These are phyloP conservation scores for Baronia brevicornis DNA, from an alignment of 2,888 invertebrate species.

Conservation along the genomic window DNA sequence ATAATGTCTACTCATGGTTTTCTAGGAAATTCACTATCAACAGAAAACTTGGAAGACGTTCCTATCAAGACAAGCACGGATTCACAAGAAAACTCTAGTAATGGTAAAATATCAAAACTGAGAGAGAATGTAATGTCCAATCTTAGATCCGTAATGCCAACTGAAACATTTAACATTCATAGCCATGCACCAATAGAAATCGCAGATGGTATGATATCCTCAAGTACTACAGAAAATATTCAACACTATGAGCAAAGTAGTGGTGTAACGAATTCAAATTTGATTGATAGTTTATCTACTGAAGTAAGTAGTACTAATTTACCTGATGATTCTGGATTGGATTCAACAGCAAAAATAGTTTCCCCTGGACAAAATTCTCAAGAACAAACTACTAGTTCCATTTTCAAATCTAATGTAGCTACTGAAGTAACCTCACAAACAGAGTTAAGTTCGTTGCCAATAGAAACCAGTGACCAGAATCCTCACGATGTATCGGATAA, in stretches of 20 bases:
- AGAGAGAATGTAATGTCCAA: conserved; percentile 52
- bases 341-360: too few species aligned
- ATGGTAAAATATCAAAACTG: conserved; percentile 23
- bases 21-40: conserved; percentile 26
- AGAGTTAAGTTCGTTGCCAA: conserved; percentile 58
- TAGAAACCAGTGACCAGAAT: conserved; percentile 65
- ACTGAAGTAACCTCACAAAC: conserved; percentile 60
- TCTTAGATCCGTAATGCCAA: conserved; percentile 55
- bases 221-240: conserved; percentile 6
- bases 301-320: conserved; percentile 8
- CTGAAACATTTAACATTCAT: conserved; percentile 45
- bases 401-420: conserved; percentile 40
- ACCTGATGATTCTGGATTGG: conserved; percentile 17
- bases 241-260: conserved; percentile 9
- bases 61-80: conserved; percentile 24
- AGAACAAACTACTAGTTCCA: conserved; percentile 38
- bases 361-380: conserved; percentile 27
- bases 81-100: conserved; percentile 25
- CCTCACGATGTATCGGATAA: conserved; percentile 49
- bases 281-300: conserved; percentile 13
- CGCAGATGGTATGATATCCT: conserved; percentile 29
- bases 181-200: conserved; percentile 41
- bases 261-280: conserved; percentile 7
- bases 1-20: conserved; percentile 31
- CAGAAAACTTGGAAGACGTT: conserved; percentile 28